Evolutionary conservation across 2,888 invertebrate genomes (phyloP), one percentile per base, ranked within the genome.

Genomic region (Penaeus monodon): DNA sequence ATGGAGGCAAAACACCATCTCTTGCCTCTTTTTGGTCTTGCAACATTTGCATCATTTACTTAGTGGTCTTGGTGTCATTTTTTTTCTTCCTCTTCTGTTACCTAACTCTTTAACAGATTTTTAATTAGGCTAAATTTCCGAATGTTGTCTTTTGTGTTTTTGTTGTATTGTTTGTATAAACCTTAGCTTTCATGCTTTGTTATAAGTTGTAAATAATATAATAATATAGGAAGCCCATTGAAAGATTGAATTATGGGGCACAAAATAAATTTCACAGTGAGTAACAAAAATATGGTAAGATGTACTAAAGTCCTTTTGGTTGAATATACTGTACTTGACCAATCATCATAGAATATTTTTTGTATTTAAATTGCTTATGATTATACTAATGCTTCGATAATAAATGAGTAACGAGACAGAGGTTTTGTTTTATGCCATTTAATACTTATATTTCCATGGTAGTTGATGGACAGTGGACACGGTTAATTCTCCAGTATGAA

Each of bases 301-400:
- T 88, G 88, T 88, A 88, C 88, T 88, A 88, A 88, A 88, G 79
- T 88, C 79, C 80, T 86, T 87, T 87, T 86, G 81, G 49, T 81
- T 81, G 76, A 84, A 79, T 68, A 88, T 80, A 78, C 68, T 78
- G 74, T 81, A 88, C 80, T 74, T 84, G 88, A 87, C 83, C 86
- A 87, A 83, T 80, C 65, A 78, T 83, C 63, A 87, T 85, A 89
- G 86, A 87, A 81, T 90, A 90, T 90, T 88, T 90, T 88, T 90
- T 90, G 90, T 90, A 90, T 90, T 88, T 85, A 88, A 88, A 88
- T 81, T 84, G 84, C 88, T 81, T 80, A 85, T 87, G 81, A 88
- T 89, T 87, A 88, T 87, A 90, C 90, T 90, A 90, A 90, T 90
- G 90, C 90, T 90, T 90, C 88, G 81, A 88, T 89, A 89, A 89